Evolutionary conservation across 2,888 invertebrate species (phyloP).

Genomic region (Folsomia candida): DNA sequence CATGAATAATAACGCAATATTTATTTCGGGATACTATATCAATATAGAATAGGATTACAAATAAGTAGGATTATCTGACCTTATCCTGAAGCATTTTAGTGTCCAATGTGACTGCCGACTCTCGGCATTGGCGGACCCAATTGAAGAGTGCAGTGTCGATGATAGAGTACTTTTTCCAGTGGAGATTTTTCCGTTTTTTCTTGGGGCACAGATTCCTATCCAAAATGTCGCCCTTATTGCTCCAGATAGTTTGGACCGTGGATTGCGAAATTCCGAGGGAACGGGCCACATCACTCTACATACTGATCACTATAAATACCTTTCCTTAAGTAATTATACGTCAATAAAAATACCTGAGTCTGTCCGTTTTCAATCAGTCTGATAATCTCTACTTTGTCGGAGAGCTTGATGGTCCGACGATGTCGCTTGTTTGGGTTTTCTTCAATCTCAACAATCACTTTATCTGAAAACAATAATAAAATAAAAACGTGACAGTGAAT

Average conservation of each 20-base stretch:
- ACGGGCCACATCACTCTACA: slow-evolving; percentile 25
- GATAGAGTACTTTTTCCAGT: slow-evolving; percentile 26
- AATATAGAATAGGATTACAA: too few relatives aligned
- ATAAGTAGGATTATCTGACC: too few relatives aligned
- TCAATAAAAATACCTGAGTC: too few relatives aligned
- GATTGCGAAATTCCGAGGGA: slow-evolving; percentile 22
- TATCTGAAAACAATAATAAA: slow-evolving; percentile 5
- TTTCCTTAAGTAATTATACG: too few relatives aligned
- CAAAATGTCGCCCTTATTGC: slow-evolving; percentile 23
- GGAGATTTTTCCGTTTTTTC: slow-evolving; percentile 20
- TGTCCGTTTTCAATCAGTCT: slow-evolving; percentile 27
- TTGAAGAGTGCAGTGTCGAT: slow-evolving; percentile 17
- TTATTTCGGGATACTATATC: too few relatives aligned
- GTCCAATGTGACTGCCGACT: slow-evolving; percentile 3
- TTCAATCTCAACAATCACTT: slow-evolving; percentile 19
- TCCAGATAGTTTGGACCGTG: slow-evolving; percentile 37
- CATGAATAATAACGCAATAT: too few relatives aligned
- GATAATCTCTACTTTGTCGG: slow-evolving; percentile 33
- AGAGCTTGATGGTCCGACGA: slow-evolving; percentile 18
- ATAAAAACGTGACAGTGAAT: not conserved
- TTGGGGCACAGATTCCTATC: slow-evolving; percentile 16
- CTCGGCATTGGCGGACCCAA: slow-evolving; percentile 23
- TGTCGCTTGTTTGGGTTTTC: slow-evolving; percentile 35
- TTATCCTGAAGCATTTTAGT: slow-evolving; percentile 1
- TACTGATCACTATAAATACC: too few relatives aligned